Percentiles rank a stretch among this genome's conserved stretches.
These are phyloP conservation scores for Trogon melanurus DNA, from an alignment of 2,113 vertebrate genomes.

Conservation along the genomic window DNA sequence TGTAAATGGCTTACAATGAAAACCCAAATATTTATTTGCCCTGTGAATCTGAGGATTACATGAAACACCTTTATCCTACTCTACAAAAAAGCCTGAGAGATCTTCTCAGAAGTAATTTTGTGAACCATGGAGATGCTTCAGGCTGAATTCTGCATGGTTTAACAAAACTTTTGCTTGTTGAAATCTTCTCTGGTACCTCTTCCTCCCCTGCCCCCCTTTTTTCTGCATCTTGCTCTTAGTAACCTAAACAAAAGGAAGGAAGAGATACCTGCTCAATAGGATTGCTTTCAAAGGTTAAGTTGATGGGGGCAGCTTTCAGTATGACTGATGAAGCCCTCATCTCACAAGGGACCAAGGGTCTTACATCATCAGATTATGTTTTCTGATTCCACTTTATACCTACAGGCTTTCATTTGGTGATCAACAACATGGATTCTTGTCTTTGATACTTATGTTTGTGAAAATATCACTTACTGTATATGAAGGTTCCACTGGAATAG, in stretches of 20 bases:
- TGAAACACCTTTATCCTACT: background rate
- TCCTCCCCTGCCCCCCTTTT: background rate
- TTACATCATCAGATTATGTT: background rate
- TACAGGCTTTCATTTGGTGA: background rate
- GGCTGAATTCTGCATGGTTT: background rate
- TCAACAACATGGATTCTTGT: background rate
- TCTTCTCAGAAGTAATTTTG: background rate
- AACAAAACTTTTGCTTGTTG: background rate
- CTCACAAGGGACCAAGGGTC: background rate
- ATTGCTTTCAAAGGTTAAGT: background rate
- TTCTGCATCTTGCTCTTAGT: background rate
- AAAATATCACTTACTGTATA: background rate
- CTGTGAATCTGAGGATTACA: background rate
- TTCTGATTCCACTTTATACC: background rate
- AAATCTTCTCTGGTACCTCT: background rate
- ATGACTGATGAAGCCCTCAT: background rate
- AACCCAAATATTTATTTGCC: slow-evolving; percentile 4
- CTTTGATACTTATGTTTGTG: background rate
- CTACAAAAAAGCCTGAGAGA: background rate
- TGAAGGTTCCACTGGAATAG: background rate
- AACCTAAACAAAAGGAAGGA: background rate
- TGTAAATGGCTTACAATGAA: background rate
- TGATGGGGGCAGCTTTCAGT: background rate
- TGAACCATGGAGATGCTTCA: background rate
- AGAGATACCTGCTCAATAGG: background rate